phyloP scores from a whole-genome alignment of 2,113 vertebrate genomes.

The Rhinoptilus africanus region DNA sequence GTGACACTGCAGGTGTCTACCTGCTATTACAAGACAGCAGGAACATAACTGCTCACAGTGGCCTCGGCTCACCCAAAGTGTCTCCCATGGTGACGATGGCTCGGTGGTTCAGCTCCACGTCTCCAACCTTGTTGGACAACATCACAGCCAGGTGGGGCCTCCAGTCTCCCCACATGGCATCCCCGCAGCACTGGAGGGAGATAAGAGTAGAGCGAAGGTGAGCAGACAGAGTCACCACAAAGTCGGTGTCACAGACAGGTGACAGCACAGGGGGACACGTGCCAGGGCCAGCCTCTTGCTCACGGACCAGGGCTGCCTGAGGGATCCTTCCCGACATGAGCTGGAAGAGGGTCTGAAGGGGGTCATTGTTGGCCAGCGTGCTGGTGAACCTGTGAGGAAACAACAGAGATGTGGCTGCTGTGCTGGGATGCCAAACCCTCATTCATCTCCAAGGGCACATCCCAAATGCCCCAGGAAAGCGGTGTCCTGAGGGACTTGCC shows the following conservation, averaged over 20 bases:
- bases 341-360: conserved; percentile 92
- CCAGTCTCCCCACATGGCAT: conserved; percentile 88
- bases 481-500: background rate
- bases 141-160: conserved; percentile 88
- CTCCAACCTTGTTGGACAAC: conserved; percentile 84
- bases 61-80: conserved; percentile 78
- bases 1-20: background rate
- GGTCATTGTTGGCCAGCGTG: conserved; percentile 81
- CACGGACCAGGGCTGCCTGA: conserved; percentile 79
- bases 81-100: conserved; percentile 87
- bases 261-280: background rate
- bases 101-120: conserved; percentile 70
- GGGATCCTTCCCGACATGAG: conserved; percentile 88
- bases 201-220: background rate
- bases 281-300: background rate
- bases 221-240: background rate
- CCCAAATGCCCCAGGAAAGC: background rate
- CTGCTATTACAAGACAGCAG: fast-evolving
- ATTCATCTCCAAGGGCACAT: background rate
- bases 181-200: conserved; percentile 78
- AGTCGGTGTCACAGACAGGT: background rate
- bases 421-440: background rate
- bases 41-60: background rate
- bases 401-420: background rate
- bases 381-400: conserved; percentile 83